Evolutionary conservation across 2,888 invertebrate species (phyloP), one percentile per base, ranked within the genome.

Genomic region (Branchinecta sandiegonensis): DNA sequence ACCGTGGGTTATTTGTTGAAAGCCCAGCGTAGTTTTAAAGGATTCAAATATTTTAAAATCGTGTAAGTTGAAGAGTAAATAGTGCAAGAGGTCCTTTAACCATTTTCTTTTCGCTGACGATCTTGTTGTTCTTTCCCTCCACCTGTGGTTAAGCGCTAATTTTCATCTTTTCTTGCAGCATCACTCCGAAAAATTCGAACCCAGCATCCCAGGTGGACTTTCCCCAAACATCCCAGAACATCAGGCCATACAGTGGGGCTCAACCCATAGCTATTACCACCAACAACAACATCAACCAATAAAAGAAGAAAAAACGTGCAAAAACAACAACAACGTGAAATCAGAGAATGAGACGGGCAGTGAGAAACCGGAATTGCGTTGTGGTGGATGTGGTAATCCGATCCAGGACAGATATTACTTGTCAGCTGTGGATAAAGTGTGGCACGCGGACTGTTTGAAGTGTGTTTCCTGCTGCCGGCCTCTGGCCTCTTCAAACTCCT

Each of bases 371-470:
- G 63, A 56, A 10, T 23, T 56, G 14, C n/a, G 63, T 17, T 94
- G 94, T 79, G 92, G 92, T 68, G 94, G 93, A 67, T 94, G 94
- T 78, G 90, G 92, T 13, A 81, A 84, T 70, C 83, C 86, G 74
- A 94, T 94, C 79, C 85, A 85, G 73, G 94, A 94, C 82, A 83
- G 92, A 76, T 94, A 87, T 82, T 94, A 92, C 81, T 84, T 94
- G 74, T 86, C 90, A 76, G 93, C 94, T 37, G 87, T 93, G 72
- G 94, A 94, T 79, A 84, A 90, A 76, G 85, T 90, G 78, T 95
- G 94, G 94, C 94, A 95, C 78, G 88, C 89, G 66, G 85, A 89
- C 70, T 95, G 94, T 77, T 83, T 95, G 48, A 86, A 90, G 77
- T 95, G 94, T 80, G 89, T 87, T 77, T 89, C 92, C 78, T 95